phyloP scores from a whole-genome alignment of 2,888 invertebrate genomes.

The Chrysina gloriosa region DNA sequence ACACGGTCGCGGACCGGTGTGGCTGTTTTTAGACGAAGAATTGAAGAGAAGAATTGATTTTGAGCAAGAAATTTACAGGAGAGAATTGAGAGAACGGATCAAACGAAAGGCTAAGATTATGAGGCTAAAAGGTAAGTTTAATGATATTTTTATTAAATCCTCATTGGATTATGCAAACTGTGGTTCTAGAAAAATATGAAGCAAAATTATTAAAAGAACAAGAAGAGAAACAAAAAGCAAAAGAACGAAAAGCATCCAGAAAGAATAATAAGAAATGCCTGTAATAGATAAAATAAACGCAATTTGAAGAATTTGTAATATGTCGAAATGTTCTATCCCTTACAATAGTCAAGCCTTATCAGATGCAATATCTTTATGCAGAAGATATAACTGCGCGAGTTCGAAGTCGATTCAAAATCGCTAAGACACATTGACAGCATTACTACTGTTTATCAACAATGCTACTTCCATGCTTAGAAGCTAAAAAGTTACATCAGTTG shows the following conservation, averaged over 20 bases:
- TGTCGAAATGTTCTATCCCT: too few species aligned
- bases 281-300: too few species aligned
- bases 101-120: conserved; percentile 29
- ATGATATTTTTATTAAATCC: background rate
- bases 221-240: background rate
- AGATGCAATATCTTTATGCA: too few species aligned
- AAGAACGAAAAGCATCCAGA: conserved; percentile 11
- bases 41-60: conserved; percentile 45
- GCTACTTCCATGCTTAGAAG: too few species aligned
- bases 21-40: conserved; percentile 56
- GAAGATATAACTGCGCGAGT: too few species aligned
- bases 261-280: too few species aligned
- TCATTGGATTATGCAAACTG: background rate
- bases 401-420: too few species aligned
- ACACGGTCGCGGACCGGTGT: conserved; percentile 54
- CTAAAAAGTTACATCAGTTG: too few species aligned
- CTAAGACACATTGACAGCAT: too few species aligned
- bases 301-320: conserved; percentile 2
- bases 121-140: conserved; percentile 28
- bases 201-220: conserved; percentile 31
- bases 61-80: conserved; percentile 46
- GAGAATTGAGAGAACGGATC: conserved; percentile 39
- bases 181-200: conserved; percentile 36
- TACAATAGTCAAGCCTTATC: too few species aligned
- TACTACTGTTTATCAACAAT: too few species aligned